phyloP scores from a whole-genome alignment of 2,113 vertebrate species.

The Ramphastos sulfuratus region DNA sequence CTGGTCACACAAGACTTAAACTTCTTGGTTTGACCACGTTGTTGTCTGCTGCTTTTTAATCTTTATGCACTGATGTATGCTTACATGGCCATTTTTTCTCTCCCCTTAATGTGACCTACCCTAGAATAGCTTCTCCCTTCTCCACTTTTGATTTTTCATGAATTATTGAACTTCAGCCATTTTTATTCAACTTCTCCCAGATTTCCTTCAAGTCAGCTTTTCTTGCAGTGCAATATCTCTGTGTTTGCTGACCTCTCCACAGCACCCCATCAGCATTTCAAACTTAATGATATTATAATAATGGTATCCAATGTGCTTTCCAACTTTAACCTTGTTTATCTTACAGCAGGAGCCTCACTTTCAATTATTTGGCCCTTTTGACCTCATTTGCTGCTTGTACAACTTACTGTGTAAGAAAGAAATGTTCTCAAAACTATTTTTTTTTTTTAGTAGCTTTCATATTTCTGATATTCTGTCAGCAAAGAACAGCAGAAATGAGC shows the following conservation, averaged over 20 bases:
- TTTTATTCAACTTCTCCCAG: constrained; percentile 46
- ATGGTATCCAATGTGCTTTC: neutral
- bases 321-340: constrained; percentile 37
- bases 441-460: neutral
- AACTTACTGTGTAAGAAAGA: neutral
- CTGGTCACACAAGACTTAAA: neutral
- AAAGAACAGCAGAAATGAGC: neutral
- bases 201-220: constrained; percentile 50
- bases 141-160: constrained; percentile 25
- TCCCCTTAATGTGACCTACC: neutral
- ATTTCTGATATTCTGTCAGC: neutral
- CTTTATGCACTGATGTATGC: constrained; percentile 31
- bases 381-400: constrained; percentile 16
- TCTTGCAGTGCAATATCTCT: constrained; percentile 14
- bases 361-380: neutral
- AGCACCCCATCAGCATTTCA: constrained; percentile 47
- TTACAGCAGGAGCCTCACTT: constrained; percentile 9
- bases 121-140: constrained; percentile 29
- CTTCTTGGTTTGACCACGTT: neutral
- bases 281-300: constrained; percentile 28
- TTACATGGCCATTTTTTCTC: neutral
- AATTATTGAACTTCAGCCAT: constrained; percentile 41
- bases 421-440: neutral
- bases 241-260: constrained; percentile 34
- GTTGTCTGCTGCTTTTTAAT: constrained; percentile 1